These are phyloP conservation scores for Pantherophis guttatus DNA, from an alignment of 2,113 vertebrate genomes.

Conservation along the genomic window DNA sequence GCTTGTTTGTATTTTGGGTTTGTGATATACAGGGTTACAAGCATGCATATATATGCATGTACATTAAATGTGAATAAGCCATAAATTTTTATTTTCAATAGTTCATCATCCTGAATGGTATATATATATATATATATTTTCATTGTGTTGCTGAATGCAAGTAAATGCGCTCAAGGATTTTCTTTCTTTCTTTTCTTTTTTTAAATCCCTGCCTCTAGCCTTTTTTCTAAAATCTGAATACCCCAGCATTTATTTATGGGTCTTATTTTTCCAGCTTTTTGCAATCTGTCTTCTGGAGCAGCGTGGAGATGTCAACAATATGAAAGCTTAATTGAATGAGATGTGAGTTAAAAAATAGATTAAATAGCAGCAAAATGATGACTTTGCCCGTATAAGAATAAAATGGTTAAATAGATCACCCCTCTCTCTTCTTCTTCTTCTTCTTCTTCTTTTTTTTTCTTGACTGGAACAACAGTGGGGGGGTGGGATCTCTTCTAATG, in stretches of 20 bases:
- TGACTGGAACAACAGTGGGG: slow-evolving; percentile 49
- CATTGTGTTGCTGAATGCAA: slow-evolving; percentile 30
- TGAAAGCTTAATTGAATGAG: slow-evolving; percentile 64
- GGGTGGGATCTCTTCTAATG: slow-evolving; percentile 1
- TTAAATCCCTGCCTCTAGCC: not conserved
- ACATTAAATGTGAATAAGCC: not conserved
- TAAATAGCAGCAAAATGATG: slow-evolving; percentile 19
- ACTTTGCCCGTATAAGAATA: slow-evolving; percentile 38
- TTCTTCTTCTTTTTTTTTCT: not conserved
- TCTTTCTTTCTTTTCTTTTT: not conserved
- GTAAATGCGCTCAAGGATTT: slow-evolving; percentile 40
- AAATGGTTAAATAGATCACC: slow-evolving; percentile 34
- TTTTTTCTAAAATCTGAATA: slow-evolving; percentile 30
- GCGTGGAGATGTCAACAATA: slow-evolving; percentile 42
- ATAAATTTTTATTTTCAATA: not conserved
- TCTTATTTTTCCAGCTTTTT: slow-evolving; percentile 39
- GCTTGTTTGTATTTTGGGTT: not conserved
- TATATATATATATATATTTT: not conserved
- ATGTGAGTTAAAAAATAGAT: slow-evolving; percentile 56
- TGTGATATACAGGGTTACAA: not conserved
- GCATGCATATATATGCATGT: not conserved
- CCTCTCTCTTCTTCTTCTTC: not conserved
- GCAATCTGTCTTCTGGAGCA: slow-evolving; percentile 23
- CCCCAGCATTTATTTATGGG: slow-evolving; percentile 61
- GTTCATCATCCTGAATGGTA: not conserved